Percentiles rank a stretch among this genome's conserved stretches.
Evolutionary conservation across 2,888 invertebrate species (phyloP).

Genomic region (Luperina testacea): DNA sequence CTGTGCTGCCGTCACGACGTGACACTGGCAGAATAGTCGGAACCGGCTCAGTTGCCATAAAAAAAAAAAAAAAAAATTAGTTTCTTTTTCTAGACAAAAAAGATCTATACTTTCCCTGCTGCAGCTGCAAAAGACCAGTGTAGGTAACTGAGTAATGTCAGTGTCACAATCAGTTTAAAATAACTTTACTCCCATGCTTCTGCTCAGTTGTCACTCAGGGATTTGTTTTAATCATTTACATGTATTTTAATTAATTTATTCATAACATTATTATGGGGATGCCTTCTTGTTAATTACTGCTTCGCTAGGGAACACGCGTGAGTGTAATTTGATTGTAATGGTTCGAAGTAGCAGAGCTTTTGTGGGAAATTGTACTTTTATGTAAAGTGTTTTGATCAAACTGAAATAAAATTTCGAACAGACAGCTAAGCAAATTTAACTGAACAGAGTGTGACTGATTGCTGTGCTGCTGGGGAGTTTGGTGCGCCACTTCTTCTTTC

Average conservation of each 20-base stretch:
- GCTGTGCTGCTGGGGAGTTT: no score
- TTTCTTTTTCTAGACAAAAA: background rate
- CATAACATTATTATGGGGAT: slow-evolving; percentile 29
- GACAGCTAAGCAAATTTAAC: no score
- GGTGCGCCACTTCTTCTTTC: no score
- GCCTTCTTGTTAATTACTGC: slow-evolving; percentile 44
- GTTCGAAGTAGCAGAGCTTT: background rate
- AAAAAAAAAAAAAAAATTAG: no score
- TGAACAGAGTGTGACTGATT: background rate
- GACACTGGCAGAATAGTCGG: no score
- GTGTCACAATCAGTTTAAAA: background rate
- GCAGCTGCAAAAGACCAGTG: background rate
- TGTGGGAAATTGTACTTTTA: background rate
- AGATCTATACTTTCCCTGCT: background rate
- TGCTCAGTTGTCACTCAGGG: slow-evolving; percentile 9
- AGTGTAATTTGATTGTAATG: slow-evolving; percentile 37
- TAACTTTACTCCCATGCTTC: background rate
- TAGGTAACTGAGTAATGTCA: background rate
- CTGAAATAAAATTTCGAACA: background rate
- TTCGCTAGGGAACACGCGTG: slow-evolving; percentile 1
- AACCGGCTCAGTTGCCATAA: no score
- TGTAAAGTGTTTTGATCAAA: background rate
- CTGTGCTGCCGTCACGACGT: no score
- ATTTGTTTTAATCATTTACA: slow-evolving; percentile 16
- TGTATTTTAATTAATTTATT: slow-evolving; percentile 43